Base-by-base conservation (phyloP, 2,888 invertebrate genomes). In the Syrphus vitripennis region DNA sequence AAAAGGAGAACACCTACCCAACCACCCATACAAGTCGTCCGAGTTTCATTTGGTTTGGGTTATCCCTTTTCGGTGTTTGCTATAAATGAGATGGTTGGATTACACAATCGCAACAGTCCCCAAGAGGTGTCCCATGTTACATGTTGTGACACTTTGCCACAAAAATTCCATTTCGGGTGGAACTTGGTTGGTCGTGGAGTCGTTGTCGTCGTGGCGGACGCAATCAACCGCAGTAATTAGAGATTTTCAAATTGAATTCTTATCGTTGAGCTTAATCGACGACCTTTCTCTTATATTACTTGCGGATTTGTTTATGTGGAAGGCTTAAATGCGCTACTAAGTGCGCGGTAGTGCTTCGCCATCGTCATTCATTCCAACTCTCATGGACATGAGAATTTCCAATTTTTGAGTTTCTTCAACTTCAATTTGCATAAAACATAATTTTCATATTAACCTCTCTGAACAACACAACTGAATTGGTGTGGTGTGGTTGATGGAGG, bases 351-450 rank as follows among this genome's bases (percentile, higher is more conserved):
- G 42, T 42, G 21, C 40, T 6, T 67, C n/a, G n/a, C 34, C 34
- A 50, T 67, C n/a, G n/a, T 63, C 63, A 55, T 16, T 45, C 31
- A 40, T 21, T 48, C n/a, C 53, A 31, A 55, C 34, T 10, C 71
- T 26, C 48, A 80, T 67, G 80, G 45, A 65, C 34, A 63, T 70
- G 81, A 76, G 55, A 74, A 74, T 84, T 82, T 86, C 37, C 82
- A 70, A 82, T 82, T 86, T n/a, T 77, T 67, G 61, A 81, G 81
- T 86, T 82, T 81, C 77, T 79, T 79, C 83, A 83, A 76, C 83
- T 87, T 83, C 74, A 82, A 89, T 89, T 89, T 89, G 89, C 89
- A 89, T 89, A 88, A 89, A 89, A 89, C 89, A 89, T 88, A 88
- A 88, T 89, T 89, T 89, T 89, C 87, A 88, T 88, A 88, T 89